Evolutionary conservation across 2,113 vertebrate species (phyloP), one percentile per base, ranked within the genome.

Genomic region (Eudyptes chrysolophus): DNA sequence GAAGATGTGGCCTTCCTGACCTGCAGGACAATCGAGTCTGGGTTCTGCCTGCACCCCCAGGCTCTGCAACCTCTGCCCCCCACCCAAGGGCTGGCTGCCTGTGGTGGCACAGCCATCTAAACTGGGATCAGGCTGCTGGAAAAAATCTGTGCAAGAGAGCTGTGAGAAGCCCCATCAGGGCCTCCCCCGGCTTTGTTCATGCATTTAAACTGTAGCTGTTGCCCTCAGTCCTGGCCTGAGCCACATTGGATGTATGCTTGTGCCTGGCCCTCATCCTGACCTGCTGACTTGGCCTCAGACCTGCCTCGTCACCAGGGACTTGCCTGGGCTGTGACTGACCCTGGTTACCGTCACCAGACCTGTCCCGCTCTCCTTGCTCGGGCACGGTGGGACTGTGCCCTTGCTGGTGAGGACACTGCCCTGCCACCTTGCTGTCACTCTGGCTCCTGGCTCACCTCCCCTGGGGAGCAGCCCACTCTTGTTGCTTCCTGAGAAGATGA

Each of bases 31-130:
- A 36, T 32, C 12, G 9, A 40, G 13, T 40, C 27, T 46, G 55
- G 26, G 27, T n/a, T 10, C 25, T 36, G 11, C 0, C 0, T 29
- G 32, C 15, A 64, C 2, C 15, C 14, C 29, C 10, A 72, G 30
- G 20, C 68, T 78, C 68, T 42, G 30, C 32, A 55, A 3, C 6
- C 5, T 57, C 55, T 70, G 66, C 3, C 34, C 34, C 20, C 13
- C 29, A 20, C 4, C 3, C 3, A 24, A 15, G 11, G 7, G 3
- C 6, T 16, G 36, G 18, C 52, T 71, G n/a, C 13, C 36, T 40
- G 9, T 34, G 17, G 8, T 70, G 51, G 10, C 3, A 0, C 38
- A 42, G 26, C 24, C 21, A 1, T 4, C 66, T 51, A 61, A 68
- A 8, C 26, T 52, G 36, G 11, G 7, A 58, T 70, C 54, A 92